Base-by-base conservation (phyloP, 2,888 invertebrate species). In the Drosophila meridionalis region DNA sequence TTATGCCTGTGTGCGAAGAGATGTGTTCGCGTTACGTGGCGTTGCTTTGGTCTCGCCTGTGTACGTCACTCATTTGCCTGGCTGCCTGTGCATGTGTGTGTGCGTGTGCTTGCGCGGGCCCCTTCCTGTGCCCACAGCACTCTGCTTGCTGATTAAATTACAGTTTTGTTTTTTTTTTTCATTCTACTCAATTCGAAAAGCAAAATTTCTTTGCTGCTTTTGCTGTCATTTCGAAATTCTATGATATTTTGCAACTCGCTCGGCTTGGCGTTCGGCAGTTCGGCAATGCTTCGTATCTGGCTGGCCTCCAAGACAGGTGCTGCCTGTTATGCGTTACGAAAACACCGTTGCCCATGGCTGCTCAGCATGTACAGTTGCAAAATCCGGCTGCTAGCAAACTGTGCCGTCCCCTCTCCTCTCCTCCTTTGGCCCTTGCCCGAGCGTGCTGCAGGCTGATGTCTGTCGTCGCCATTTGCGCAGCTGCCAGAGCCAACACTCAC, bases 221-320 rank as follows among this genome's bases (percentile, higher is more conserved):
- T 42, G 32, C 43, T 60, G 14, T 43, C 42, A 48, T 65, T 78
- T 78, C 66, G 63, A 69, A 74, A 79, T 81, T 34, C n/a, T 26
- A 32, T 28, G 34, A 58, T 26, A 58, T 73, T 66, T 64, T 56
- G 38, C 79, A 68, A 64, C 52, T 60, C 50, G 50, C 34, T 58
- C 43, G 47, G 20, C 32, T 55, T 8, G 38, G 28, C 14, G 55
- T 42, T 69, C 69, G 69, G 36, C 52, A 26, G 20, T 42, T 69
- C 69, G 69, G 42, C 52, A 26, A 14, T 28, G 20, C 26, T 48
- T 61, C 61, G 71, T 4, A 7, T 40, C 43, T 57, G 57, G 61
- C 65, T 60, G 75, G 80, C 77, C 80, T 76, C 80, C 67, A 80
- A 87, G 90, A 89, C 91, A 91, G 91, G 92, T 92, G 91, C 91